phyloP scores from a whole-genome alignment of 1,140 invertebrate species.

The Trachymyrmex septentrionalis region DNA sequence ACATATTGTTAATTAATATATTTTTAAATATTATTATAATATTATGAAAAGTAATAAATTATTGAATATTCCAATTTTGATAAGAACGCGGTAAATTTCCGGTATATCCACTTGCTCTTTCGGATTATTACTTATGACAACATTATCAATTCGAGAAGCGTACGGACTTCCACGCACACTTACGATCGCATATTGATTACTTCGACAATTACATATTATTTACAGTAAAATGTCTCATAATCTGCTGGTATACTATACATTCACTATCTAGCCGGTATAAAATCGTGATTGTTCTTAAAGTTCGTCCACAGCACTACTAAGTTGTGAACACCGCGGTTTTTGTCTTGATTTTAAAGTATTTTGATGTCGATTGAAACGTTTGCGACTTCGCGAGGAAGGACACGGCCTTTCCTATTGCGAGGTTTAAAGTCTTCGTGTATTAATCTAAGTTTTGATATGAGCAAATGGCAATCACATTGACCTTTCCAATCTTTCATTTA shows the following conservation, averaged over 20 bases:
- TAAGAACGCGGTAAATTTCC: background rate
- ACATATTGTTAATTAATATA: background rate
- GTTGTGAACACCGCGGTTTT: conserved; percentile 54
- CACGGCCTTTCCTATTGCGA: conserved; percentile 58
- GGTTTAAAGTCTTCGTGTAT: conserved; percentile 70
- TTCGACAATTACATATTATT: conserved; percentile 73
- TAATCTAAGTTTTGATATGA: conserved; percentile 83
- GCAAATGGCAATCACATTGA: conserved; percentile 82
- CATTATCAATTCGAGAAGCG: conserved; percentile 42
- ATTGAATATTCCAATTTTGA: background rate
- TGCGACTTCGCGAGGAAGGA: conserved; percentile 56
- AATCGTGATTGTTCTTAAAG: conserved; percentile 81
- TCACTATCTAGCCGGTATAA: conserved; percentile 81
- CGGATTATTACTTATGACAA: conserved; percentile 19
- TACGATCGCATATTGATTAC: conserved; percentile 45
- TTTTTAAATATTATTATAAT: background rate
- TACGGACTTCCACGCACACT: conserved; percentile 56
- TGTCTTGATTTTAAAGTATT: conserved; percentile 16
- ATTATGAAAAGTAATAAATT: background rate
- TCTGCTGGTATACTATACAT: conserved; percentile 75
- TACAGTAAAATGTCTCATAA: conserved; percentile 78
- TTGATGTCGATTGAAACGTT: conserved; percentile 56
- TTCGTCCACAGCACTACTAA: conserved; percentile 65
- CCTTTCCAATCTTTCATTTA: conserved; percentile 77
- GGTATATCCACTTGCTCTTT: conserved; percentile 44